Base-by-base conservation (phyloP, 2,888 invertebrate species). In the Sisyra terminalis region DNA sequence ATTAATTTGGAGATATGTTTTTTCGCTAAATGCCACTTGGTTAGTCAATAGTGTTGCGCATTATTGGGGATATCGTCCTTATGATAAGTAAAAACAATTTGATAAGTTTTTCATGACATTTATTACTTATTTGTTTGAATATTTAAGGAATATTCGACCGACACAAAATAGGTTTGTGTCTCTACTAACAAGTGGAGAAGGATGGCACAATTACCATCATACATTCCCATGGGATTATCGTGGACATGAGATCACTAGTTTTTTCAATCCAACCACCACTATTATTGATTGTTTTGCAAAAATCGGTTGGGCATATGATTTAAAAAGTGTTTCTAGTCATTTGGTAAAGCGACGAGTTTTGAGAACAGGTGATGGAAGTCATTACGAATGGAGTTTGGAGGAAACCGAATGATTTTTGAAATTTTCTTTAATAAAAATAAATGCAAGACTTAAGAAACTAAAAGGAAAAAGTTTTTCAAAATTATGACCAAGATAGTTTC, bases 121-220 rank as follows among this genome's bases (percentile, higher is more conserved):
- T n/a, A n/a, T n/a, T n/a, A n/a, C n/a, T n/a, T n/a, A n/a, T n/a
- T n/a, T n/a, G n/a, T n/a, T n/a, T n/a, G n/a, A n/a, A n/a, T n/a
- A n/a, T n/a, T n/a, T n/a, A n/a, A 83, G 87, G 50, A 65, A 67
- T 57, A 81, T 92, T 52, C 81, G 75, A 58, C 88, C 92, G 0
- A 66, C 73, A 0, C 80, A 92, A 62, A 89, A 85, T 57, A 67
- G 70, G 49, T 63, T 68, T 1, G 88, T 90, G 0, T 75, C 86
- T 0, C 53, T 81, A 0, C 54, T 78, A 16, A 75, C 85, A 0
- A 67, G 84, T 62, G 88, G 88, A 1, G 87, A 88, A 60, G 92
- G 92, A 3, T 92, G 87, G 83, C 92, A 92, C 65, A 92, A 92
- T 64, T 92, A 87, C 61, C 92, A 92, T 58, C 92, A 92, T 62